Conservation (phyloP, 2,888 invertebrate species). For the Protodeltote pygarga region DNA sequence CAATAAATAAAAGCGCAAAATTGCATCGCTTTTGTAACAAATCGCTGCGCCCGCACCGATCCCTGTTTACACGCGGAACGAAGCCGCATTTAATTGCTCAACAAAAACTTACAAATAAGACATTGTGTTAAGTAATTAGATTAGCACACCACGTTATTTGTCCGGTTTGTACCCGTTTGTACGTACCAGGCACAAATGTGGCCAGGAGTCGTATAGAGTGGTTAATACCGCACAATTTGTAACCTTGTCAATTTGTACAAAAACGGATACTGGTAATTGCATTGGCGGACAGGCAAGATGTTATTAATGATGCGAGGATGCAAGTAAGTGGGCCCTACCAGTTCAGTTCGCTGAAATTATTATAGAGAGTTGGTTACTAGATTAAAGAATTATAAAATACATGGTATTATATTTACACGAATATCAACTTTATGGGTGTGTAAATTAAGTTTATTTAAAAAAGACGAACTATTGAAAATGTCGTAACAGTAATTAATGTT, state of each 20-base stretch:
- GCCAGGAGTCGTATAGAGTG: slow-evolving; percentile 57
- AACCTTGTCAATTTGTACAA: slow-evolving; percentile 60
- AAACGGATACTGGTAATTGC: slow-evolving; percentile 65
- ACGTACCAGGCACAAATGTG: slow-evolving; percentile 9
- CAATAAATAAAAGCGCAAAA: slow-evolving; percentile 51
- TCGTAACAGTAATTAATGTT: too few species aligned
- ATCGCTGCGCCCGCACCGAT: slow-evolving; percentile 58
- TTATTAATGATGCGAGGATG: slow-evolving; percentile 52
- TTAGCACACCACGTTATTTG: slow-evolving; percentile 77
- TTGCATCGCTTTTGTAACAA: slow-evolving; percentile 59
- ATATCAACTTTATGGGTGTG: not conserved
- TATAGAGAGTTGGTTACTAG: slow-evolving; percentile 36
- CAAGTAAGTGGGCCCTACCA: slow-evolving; percentile 44
- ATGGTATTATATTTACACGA: not conserved
- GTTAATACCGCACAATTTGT: slow-evolving; percentile 63
- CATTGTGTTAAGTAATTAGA: slow-evolving; percentile 85
- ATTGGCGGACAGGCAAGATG: slow-evolving; percentile 41
- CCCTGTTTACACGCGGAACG: slow-evolving; percentile 70
- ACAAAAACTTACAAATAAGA: slow-evolving; percentile 82
- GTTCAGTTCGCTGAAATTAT: slow-evolving; percentile 39
- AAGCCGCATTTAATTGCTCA: slow-evolving; percentile 73
- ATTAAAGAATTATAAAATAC: too few species aligned
- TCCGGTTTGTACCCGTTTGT: slow-evolving; percentile 40
- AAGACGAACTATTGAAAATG: too few species aligned
- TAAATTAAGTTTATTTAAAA: slow-evolving; percentile 5